A percentile compares a stretch with the other conserved stretches of the same genome.
Conservation (phyloP, 2,113 vertebrate species). For the Platanista minor region DNA sequence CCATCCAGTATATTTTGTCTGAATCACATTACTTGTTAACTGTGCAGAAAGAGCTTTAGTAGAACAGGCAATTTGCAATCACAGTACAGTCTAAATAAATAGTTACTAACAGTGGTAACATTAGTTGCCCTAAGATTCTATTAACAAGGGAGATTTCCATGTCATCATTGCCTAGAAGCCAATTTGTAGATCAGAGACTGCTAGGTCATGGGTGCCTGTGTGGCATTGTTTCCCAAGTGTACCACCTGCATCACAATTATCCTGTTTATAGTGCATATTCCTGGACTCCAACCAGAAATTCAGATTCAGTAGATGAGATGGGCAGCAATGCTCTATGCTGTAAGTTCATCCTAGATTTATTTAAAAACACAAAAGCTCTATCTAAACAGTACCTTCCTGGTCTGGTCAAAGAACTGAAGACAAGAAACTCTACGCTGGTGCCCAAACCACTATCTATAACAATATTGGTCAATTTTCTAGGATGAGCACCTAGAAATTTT, state of each 20-base stretch:
- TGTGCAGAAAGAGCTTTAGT: neutral
- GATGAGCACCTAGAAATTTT: conserved; percentile 15
- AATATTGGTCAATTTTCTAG: conserved; percentile 12
- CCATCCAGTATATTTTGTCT: neutral
- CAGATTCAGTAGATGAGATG: neutral
- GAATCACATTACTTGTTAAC: neutral
- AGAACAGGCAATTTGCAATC: neutral
- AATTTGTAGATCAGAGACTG: neutral
- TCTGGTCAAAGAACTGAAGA: neutral
- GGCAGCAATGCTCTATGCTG: neutral
- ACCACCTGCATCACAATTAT: neutral
- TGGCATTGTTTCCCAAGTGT: neutral
- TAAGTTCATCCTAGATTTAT: neutral
- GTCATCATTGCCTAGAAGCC: neutral
- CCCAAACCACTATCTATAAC: neutral
- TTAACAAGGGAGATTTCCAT: neutral
- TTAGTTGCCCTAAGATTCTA: neutral
- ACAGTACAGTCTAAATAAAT: neutral
- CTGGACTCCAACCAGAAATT: neutral
- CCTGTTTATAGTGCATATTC: neutral
- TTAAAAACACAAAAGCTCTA: neutral
- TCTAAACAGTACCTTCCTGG: neutral
- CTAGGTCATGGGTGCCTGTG: neutral
- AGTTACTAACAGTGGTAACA: neutral
- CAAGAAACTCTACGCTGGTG: neutral